Conservation (phyloP, 2,113 vertebrate species). For the Oostethus manadensis region DNA sequence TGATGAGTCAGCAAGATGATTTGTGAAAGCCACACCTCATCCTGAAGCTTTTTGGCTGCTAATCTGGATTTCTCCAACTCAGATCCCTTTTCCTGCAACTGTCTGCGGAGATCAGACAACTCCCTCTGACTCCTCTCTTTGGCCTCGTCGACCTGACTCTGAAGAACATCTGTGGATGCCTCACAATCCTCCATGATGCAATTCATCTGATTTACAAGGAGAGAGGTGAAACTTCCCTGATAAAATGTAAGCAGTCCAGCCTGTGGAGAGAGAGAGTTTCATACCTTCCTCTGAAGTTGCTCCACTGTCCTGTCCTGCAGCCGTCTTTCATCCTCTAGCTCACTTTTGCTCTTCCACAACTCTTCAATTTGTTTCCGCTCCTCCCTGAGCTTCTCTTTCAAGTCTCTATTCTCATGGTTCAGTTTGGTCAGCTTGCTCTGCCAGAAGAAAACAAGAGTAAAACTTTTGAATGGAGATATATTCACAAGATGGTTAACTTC, state of each 20-base stretch:
- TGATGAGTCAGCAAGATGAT: conserved; percentile 31
- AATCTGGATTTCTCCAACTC: conserved; percentile 81
- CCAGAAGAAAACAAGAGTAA: not conserved
- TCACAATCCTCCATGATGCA: conserved; percentile 79
- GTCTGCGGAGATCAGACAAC: conserved; percentile 76
- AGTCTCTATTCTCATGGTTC: conserved; percentile 78
- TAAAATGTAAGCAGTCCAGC: not conserved
- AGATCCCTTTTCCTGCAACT: conserved; percentile 81
- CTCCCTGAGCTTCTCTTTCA: conserved; percentile 80
- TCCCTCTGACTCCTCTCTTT: conserved; percentile 83
- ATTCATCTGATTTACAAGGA: conserved; percentile 74
- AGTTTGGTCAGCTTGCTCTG: conserved; percentile 77
- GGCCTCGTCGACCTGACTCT: conserved; percentile 84
- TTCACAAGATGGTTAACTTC: not conserved
- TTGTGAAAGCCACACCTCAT: conserved; percentile 77
- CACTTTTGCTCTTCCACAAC: conserved; percentile 76
- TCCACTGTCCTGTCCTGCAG: conserved; percentile 81
- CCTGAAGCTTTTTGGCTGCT: conserved; percentile 76
- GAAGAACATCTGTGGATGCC: conserved; percentile 79
- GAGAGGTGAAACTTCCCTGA: not conserved
- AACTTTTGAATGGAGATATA: not conserved
- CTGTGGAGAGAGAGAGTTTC: conserved; percentile 1
- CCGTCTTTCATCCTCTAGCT: conserved; percentile 81
- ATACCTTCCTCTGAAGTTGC: conserved; percentile 88
- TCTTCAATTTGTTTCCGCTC: conserved; percentile 83